These are phyloP conservation scores for Phyto melanocephala DNA, from an alignment of 2,888 invertebrate species.

Conservation along the genomic window DNA sequence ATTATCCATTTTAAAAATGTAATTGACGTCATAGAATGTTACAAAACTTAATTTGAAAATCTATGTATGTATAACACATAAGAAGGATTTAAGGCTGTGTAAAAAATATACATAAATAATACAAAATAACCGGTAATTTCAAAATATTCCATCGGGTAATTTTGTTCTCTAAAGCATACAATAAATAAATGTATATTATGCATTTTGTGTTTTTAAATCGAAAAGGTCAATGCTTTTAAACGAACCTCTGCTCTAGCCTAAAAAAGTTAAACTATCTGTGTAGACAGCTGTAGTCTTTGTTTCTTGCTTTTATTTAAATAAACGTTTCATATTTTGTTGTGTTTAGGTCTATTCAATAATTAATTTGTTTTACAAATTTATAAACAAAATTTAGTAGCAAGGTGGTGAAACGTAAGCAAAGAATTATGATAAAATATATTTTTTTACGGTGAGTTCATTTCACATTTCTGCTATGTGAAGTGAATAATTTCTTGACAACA, in stretches of 20 bases:
- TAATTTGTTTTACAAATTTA: too few species aligned
- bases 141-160: neutral
- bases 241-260: neutral
- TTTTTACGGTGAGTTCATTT: too few species aligned
- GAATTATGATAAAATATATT: too few species aligned
- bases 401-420: too few species aligned
- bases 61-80: too few species aligned
- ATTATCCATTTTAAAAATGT: neutral
- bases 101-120: neutral
- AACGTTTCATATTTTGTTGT: too few species aligned
- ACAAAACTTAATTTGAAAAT: too few species aligned
- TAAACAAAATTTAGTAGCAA: too few species aligned
- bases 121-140: neutral
- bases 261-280: neutral
- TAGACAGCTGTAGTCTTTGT: neutral
- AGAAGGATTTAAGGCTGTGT: too few species aligned
- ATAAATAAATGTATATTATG: neutral
- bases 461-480: too few species aligned
- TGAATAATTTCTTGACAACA: too few species aligned
- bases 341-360: too few species aligned
- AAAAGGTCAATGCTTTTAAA: conserved; percentile 8
- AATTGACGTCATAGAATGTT: neutral
- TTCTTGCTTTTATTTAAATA: neutral
- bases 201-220: neutral
- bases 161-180: neutral